phyloP scores from a whole-genome alignment of 2,888 invertebrate species.

The Thereva nobilitata region DNA sequence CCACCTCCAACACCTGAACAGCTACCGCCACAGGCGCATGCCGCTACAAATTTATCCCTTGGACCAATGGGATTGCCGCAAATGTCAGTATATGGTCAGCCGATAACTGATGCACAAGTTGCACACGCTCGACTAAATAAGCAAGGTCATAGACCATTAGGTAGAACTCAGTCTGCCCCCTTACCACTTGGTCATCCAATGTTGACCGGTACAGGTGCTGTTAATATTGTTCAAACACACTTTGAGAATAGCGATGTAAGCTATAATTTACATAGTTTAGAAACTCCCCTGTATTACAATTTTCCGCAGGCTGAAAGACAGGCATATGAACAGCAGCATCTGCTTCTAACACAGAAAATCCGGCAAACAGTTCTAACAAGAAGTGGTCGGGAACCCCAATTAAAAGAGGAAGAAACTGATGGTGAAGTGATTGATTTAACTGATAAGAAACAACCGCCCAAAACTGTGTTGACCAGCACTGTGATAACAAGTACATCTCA shows the following conservation, averaged over 20 bases:
- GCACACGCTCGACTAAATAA: constrained; percentile 72
- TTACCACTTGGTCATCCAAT: constrained; percentile 87
- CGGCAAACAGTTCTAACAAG: constrained; percentile 85
- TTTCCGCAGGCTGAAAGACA: constrained; percentile 60
- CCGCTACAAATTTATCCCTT: constrained; percentile 60
- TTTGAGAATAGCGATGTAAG: constrained; percentile 58
- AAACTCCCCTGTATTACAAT: not conserved
- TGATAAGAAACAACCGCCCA: constrained; percentile 64
- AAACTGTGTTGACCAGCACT: constrained; percentile 61
- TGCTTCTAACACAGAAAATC: constrained; percentile 79
- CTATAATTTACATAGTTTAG: constrained; percentile 25
- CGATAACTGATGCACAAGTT: constrained; percentile 68
- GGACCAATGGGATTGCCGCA: constrained; percentile 19
- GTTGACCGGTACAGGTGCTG: constrained; percentile 62
- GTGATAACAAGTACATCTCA: constrained; percentile 57
- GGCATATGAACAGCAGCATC: constrained; percentile 64
- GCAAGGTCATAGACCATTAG: constrained; percentile 77
- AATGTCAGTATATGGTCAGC: constrained; percentile 53
- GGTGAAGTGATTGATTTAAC: constrained; percentile 77
- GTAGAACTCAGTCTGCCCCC: constrained; percentile 93
- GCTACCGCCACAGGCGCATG: constrained; percentile 57
- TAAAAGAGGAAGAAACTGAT: constrained; percentile 65
- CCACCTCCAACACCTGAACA: constrained; percentile 62
- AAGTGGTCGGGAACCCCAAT: constrained; percentile 61
- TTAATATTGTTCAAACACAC: constrained; percentile 56